phyloP scores from a whole-genome alignment of 2,113 vertebrate species.

The Thamnaconus septentrionalis region DNA sequence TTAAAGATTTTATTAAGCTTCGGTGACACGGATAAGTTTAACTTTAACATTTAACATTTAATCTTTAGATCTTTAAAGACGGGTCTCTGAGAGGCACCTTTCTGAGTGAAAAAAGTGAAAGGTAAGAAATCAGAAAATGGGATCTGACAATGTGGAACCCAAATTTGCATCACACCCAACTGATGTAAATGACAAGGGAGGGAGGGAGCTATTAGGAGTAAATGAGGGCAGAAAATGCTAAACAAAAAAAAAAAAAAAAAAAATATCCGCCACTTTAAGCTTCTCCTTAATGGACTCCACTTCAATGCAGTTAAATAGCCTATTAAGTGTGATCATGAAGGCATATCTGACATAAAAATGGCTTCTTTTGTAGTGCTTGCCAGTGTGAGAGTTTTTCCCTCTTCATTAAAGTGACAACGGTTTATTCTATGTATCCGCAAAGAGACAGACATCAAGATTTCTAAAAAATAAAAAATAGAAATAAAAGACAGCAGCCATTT shows the following conservation, averaged over 20 bases:
- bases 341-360: conserved; percentile 65
- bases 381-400: conserved; percentile 46
- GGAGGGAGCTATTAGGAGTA: conserved; percentile 7
- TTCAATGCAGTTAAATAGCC: conserved; percentile 62
- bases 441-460: conserved; percentile 38
- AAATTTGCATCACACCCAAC: background rate
- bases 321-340: conserved; percentile 71
- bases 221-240: background rate
- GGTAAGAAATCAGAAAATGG: too few relatives aligned
- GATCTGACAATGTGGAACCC: too few relatives aligned
- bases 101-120: too few relatives aligned
- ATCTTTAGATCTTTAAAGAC: too few relatives aligned
- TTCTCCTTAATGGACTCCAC: conserved; percentile 66
- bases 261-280: conserved; percentile 57
- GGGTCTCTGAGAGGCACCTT: too few relatives aligned
- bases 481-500: too few relatives aligned
- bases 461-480: too few relatives aligned
- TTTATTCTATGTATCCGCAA: conserved; percentile 65
- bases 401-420: conserved; percentile 66
- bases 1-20: too few relatives aligned
- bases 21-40: too few relatives aligned
- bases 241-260: background rate
- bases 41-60: too few relatives aligned
- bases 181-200: background rate
- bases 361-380: conserved; percentile 52